Evolutionary conservation across 1,140 invertebrate species (phyloP).

Genomic region (Drosophila busckii): DNA sequence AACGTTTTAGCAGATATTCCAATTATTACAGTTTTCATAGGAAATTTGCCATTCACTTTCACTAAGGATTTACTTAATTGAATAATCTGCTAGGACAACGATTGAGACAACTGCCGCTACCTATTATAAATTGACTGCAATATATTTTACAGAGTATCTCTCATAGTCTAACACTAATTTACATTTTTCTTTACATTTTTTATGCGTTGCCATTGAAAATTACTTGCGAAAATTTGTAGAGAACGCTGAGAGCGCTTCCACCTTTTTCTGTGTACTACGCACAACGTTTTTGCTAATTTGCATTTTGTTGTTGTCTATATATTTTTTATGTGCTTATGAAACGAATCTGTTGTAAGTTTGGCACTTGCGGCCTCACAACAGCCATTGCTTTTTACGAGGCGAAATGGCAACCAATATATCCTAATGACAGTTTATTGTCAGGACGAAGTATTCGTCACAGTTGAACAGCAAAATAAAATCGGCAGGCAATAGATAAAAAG

Average conservation of each 20-base stretch:
- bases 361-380: constrained; percentile 47
- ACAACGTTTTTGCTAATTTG: constrained; percentile 61
- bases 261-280: constrained; percentile 43
- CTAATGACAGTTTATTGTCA: constrained; percentile 59
- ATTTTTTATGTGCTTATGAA: constrained; percentile 65
- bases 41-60: too few species aligned
- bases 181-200: constrained; percentile 8
- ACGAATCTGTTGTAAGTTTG: constrained; percentile 66
- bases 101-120: too few species aligned
- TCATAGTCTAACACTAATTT: background rate
- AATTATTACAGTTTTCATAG: too few species aligned
- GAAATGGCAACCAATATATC: constrained; percentile 43
- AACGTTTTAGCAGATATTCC: too few species aligned
- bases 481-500: constrained; percentile 19
- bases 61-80: too few species aligned
- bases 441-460: constrained; percentile 55
- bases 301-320: constrained; percentile 52
- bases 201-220: constrained; percentile 35
- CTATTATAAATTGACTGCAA: background rate
- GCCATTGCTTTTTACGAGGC: constrained; percentile 58
- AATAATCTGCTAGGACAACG: too few species aligned
- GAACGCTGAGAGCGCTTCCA: constrained; percentile 31
- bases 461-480: background rate
- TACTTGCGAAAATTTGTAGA: constrained; percentile 53
- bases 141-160: background rate